A percentile compares a stretch with the other conserved stretches of the same genome.
Evolutionary conservation across 2,797 vertebrate genomes (phyloP).

Genomic region (Anomalospiza imberbis): DNA sequence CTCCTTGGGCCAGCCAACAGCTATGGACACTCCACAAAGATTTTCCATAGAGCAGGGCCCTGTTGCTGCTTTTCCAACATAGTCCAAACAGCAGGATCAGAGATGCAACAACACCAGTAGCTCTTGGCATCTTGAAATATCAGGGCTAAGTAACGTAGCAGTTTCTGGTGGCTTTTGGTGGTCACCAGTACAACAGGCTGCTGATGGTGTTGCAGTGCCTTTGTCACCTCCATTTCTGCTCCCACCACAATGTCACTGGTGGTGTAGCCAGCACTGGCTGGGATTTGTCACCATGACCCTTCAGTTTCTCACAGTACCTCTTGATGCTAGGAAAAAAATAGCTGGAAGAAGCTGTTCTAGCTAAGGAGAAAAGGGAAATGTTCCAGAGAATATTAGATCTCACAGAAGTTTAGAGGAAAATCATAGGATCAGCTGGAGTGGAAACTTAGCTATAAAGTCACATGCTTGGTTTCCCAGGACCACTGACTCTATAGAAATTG

Average conservation of each 20-base stretch:
- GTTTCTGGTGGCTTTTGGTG: background rate
- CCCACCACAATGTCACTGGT: background rate
- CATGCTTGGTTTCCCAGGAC: background rate
- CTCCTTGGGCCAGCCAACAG: background rate
- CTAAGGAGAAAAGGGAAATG: background rate
- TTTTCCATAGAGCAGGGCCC: background rate
- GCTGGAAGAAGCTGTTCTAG: background rate
- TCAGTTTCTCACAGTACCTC: background rate
- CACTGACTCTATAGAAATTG: background rate
- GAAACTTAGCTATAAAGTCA: background rate
- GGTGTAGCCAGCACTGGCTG: background rate
- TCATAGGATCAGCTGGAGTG: background rate
- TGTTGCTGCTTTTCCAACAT: background rate
- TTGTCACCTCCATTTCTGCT: background rate
- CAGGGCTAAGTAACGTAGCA: fast-evolving
- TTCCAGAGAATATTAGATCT: background rate
- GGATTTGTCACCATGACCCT: background rate
- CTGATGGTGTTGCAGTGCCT: background rate
- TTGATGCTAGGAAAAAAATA: background rate
- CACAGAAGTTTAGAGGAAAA: background rate
- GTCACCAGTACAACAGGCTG: background rate
- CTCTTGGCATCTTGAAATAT: background rate
- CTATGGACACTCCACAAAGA: fast-evolving
- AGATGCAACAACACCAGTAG: background rate
- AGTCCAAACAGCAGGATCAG: background rate